Percentiles rank a stretch among this genome's conserved stretches.
Conservation (phyloP, 2,113 vertebrate genomes). For the Cyphomyrus discorhynchus region DNA sequence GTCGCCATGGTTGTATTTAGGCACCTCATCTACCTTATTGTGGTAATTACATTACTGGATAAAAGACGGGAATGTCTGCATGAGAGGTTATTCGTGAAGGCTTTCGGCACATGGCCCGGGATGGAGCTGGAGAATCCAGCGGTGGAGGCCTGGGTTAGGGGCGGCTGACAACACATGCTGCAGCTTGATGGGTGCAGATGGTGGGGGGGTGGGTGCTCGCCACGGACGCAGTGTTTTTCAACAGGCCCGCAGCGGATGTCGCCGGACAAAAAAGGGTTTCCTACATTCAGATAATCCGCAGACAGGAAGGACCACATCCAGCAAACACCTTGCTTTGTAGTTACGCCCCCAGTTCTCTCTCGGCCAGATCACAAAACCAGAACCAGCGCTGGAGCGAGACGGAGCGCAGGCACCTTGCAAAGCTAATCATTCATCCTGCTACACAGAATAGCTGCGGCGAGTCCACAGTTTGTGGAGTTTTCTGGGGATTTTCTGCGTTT, state of each 20-base stretch:
- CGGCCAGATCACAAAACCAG: background rate
- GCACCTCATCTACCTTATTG: background rate
- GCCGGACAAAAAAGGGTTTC: background rate
- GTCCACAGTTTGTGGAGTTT: background rate
- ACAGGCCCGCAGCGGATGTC: background rate
- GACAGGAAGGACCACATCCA: background rate
- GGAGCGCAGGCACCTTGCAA: background rate
- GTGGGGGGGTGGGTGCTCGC: background rate
- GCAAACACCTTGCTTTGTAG: background rate
- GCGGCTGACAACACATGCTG: background rate
- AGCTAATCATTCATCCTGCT: background rate
- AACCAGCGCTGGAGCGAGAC: background rate
- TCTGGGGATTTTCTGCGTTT: background rate
- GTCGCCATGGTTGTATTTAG: background rate
- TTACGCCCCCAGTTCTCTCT: background rate
- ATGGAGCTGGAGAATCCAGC: background rate
- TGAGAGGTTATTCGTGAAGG: background rate
- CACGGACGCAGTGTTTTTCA: background rate
- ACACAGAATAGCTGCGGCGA: background rate
- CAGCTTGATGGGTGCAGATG: background rate
- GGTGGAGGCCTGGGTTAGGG: background rate
- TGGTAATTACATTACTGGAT: background rate
- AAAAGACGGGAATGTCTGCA: background rate
- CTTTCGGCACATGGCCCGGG: background rate
- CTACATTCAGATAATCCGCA: background rate